These are phyloP conservation scores for Betta splendens DNA, from an alignment of 2,797 vertebrate species.

Conservation along the genomic window DNA sequence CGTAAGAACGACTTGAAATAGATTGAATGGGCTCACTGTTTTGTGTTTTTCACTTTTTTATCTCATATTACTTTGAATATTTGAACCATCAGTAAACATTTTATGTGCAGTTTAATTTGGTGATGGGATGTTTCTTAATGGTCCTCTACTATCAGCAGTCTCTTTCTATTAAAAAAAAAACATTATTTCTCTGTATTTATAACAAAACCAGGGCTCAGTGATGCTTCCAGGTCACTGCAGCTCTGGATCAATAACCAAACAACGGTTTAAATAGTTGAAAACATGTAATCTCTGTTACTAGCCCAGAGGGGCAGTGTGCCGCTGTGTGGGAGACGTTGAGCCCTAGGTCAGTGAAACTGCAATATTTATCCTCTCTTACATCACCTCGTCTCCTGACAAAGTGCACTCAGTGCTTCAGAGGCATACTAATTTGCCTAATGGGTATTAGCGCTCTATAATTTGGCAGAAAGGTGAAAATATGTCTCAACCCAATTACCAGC, in stretches of 20 bases:
- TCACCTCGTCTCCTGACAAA: slow-evolving; percentile 78
- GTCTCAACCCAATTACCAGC: slow-evolving; percentile 46
- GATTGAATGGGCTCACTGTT: too few species aligned
- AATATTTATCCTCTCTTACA: slow-evolving; percentile 80
- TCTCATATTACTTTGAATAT: too few species aligned
- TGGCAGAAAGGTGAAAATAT: slow-evolving; percentile 69
- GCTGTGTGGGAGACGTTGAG: slow-evolving; percentile 61
- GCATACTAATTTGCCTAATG: slow-evolving; percentile 76
- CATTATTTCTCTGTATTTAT: neutral
- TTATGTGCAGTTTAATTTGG: too few species aligned
- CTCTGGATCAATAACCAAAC: slow-evolving; percentile 22
- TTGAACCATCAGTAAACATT: too few species aligned
- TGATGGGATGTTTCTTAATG: neutral
- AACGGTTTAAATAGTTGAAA: slow-evolving; percentile 27
- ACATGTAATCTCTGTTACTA: slow-evolving; percentile 49
- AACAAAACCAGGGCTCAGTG: neutral
- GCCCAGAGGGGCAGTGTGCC: slow-evolving; percentile 84
- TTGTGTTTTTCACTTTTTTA: too few species aligned
- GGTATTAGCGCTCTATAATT: slow-evolving; percentile 64
- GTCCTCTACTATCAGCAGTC: neutral
- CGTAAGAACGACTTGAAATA: too few species aligned
- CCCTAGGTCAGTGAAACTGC: slow-evolving; percentile 69
- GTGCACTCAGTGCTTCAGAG: slow-evolving; percentile 65
- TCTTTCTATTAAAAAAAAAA: slow-evolving; percentile 10
- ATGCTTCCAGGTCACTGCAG: slow-evolving; percentile 18